These are phyloP conservation scores for Sinodicranocentrus sp. DNA, from an alignment of 2,888 invertebrate species.

Conservation along the genomic window DNA sequence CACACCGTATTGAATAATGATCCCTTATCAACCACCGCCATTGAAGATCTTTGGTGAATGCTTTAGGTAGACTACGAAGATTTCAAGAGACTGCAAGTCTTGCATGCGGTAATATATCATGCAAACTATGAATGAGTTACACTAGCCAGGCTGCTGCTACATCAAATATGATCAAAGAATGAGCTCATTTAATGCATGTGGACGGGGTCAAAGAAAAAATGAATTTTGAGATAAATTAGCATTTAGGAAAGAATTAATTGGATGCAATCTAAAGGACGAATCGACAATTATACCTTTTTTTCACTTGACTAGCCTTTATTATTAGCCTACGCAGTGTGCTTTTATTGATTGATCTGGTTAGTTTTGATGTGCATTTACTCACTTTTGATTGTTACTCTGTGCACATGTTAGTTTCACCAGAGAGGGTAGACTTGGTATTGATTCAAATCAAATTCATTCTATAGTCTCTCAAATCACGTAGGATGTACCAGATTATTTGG, in stretches of 20 bases:
- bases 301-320: conserved; percentile 5
- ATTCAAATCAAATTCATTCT: conserved; percentile 39
- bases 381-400: background rate
- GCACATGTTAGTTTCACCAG: no score
- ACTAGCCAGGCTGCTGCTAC: background rate
- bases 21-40: conserved; percentile 2
- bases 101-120: conserved; percentile 15
- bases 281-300: conserved; percentile 55
- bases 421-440: conserved; percentile 26
- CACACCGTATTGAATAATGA: conserved; percentile 20
- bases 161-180: background rate
- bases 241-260: conserved; percentile 64
- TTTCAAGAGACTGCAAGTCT: no score
- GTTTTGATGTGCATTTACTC: background rate
- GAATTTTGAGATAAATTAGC: conserved; percentile 59
- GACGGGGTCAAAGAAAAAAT: conserved; percentile 58
- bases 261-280: conserved; percentile 47
- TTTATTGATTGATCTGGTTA: conserved; percentile 42
- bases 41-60: background rate
- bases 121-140: background rate
- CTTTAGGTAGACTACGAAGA: background rate
- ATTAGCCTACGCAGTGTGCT: conserved; percentile 35
- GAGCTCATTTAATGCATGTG: background rate
- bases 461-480: conserved; percentile 2
- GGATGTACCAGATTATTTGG: no score